Conservation (phyloP, 2,797 vertebrate species). For the Acanthopagrus latus region DNA sequence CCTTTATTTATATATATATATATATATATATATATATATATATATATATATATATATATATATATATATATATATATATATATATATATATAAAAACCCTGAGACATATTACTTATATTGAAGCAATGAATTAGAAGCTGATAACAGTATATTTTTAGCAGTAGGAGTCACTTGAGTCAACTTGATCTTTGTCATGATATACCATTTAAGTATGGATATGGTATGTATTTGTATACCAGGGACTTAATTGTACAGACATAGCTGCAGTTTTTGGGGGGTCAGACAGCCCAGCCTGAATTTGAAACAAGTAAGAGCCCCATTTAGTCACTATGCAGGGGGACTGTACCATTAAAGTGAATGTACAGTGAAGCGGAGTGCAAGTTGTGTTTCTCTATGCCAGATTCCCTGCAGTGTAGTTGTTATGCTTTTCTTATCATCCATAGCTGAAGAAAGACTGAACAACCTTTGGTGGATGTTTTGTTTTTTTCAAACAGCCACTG, state of each 20-base stretch:
- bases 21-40: no score
- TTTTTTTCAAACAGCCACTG: neutral
- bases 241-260: neutral
- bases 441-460: slow-evolving; percentile 15
- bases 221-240: neutral
- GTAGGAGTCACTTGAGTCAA: neutral
- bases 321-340: neutral
- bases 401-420: neutral
- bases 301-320: neutral
- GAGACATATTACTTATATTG: neutral
- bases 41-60: no score
- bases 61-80: no score
- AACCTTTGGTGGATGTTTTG: neutral
- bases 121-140: neutral
- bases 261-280: slow-evolving; percentile 24
- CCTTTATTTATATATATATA: no score
- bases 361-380: neutral
- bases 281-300: neutral
- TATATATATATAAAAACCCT: no score
- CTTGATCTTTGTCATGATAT: neutral
- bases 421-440: slow-evolving; percentile 8
- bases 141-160: neutral
- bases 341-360: neutral
- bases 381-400: neutral
- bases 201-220: neutral